These are phyloP conservation scores for Himalopsyche kuldschensis DNA, from an alignment of 2,888 invertebrate genomes.

Conservation along the genomic window DNA sequence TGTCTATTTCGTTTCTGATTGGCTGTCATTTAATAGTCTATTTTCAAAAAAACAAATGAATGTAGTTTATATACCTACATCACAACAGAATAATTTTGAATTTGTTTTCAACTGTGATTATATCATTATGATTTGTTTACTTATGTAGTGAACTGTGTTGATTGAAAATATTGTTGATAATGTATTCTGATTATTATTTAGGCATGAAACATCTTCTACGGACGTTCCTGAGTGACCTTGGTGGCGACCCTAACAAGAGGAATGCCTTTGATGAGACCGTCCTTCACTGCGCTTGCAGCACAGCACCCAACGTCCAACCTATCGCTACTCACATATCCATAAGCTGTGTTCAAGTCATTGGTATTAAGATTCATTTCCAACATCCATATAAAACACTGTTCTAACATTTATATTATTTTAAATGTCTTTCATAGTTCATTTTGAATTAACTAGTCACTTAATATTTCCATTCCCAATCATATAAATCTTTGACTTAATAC, in stretches of 20 bases:
- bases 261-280: slow-evolving; percentile 66
- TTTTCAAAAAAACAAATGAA: not conserved
- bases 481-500: not conserved
- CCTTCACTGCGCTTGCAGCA: slow-evolving; percentile 62
- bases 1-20: too few species aligned
- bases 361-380: not conserved
- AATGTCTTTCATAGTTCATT: not conserved
- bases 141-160: not conserved
- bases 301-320: slow-evolving; percentile 19
- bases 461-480: too few species aligned
- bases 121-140: not conserved
- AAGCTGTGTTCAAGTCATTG: slow-evolving; percentile 34
- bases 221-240: slow-evolving; percentile 65
- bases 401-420: too few species aligned
- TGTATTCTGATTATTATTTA: not conserved
- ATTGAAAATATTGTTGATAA: not conserved
- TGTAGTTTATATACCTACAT: not conserved
- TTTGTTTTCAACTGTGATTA: not conserved
- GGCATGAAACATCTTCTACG: slow-evolving; percentile 60
- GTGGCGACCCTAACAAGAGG: slow-evolving; percentile 70
- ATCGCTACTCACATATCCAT: slow-evolving; percentile 30
- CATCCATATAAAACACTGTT: too few species aligned
- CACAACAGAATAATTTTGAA: too few species aligned
- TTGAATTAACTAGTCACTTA: not conserved
- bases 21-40: not conserved